Percentiles rank a stretch among this genome's conserved stretches.
Conservation (phyloP, 2,888 invertebrate species). For the Tetragnatha montana region DNA sequence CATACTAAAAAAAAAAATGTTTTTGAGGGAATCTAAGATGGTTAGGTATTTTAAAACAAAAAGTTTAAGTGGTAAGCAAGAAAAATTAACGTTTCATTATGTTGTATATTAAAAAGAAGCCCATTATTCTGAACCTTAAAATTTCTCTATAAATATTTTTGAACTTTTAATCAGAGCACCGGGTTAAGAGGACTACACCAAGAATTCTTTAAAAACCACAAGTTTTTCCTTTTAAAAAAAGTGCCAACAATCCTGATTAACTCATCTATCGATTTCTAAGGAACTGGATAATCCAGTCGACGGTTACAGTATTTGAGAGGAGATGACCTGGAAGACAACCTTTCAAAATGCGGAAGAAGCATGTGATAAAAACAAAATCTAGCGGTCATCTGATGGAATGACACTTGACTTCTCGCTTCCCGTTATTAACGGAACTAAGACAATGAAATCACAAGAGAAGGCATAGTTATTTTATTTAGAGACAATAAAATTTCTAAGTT, state of each 20-base stretch:
- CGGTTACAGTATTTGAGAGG: not conserved
- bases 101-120: too few relatives aligned
- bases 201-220: not conserved
- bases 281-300: constrained; percentile 19
- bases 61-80: not conserved
- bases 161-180: not conserved
- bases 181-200: not conserved
- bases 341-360: constrained; percentile 27
- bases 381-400: not conserved
- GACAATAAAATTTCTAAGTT: too few relatives aligned
- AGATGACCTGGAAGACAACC: constrained; percentile 24
- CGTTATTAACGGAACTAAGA: not conserved
- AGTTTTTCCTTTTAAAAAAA: not conserved
- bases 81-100: too few relatives aligned
- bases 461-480: too few relatives aligned
- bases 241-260: not conserved
- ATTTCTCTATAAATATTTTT: too few relatives aligned
- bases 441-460: too few relatives aligned
- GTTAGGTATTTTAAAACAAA: too few relatives aligned
- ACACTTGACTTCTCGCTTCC: not conserved
- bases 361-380: not conserved
- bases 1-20: too few relatives aligned
- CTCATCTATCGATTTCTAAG: constrained; percentile 9
- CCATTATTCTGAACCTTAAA: too few relatives aligned
- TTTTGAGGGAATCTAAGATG: too few relatives aligned